Conservation (phyloP, 1,140 invertebrate species). For the Brachionus manjavacas region DNA sequence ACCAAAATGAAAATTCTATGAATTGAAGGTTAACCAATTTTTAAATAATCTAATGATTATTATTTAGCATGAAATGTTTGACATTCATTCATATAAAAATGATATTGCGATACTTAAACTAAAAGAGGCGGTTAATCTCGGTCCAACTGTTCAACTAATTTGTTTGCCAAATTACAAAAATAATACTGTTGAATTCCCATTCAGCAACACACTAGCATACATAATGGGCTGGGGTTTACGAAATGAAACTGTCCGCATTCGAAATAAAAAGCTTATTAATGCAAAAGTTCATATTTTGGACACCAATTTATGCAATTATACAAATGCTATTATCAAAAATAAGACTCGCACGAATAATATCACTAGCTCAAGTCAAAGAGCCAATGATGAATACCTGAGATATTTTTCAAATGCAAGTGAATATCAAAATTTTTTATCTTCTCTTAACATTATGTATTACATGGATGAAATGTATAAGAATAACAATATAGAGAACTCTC, state of each 20-base stretch:
- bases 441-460: neutral
- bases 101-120: neutral
- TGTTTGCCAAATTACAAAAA: neutral
- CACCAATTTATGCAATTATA: neutral
- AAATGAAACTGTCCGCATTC: neutral
- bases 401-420: neutral
- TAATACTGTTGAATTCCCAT: neutral
- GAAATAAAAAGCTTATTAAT: neutral
- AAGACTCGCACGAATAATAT: too few relatives aligned
- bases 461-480: neutral
- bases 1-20: too few relatives aligned
- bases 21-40: neutral
- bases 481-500: neutral
- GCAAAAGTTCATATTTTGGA: neutral
- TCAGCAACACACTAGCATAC: neutral
- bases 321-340: neutral
- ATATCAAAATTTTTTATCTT: neutral
- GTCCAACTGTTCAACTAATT: neutral
- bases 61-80: slow-evolving; percentile 4
- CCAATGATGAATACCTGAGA: neutral
- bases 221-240: neutral
- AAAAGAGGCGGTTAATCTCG: neutral
- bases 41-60: neutral
- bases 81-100: neutral
- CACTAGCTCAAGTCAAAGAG: neutral